These are phyloP conservation scores for Tipula unca DNA, from an alignment of 2,888 invertebrate genomes.

Conservation along the genomic window DNA sequence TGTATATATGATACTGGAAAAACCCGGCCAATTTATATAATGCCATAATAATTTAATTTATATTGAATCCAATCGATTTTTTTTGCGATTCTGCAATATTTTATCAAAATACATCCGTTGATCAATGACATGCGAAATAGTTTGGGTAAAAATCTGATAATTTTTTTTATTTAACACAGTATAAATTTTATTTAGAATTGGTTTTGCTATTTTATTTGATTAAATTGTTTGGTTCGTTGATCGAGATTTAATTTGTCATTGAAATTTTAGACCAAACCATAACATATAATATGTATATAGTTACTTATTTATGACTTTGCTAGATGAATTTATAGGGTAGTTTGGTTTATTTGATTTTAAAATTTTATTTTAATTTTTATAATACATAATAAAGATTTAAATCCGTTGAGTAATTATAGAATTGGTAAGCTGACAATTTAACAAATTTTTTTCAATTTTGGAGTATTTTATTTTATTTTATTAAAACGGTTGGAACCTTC, in stretches of 20 bases:
- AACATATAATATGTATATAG: not conserved
- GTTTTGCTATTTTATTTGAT: not conserved
- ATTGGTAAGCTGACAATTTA: too few relatives aligned
- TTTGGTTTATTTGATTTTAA: not conserved
- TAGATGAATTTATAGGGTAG: not conserved
- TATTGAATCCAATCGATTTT: not conserved
- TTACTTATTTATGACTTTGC: not conserved
- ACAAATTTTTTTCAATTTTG: too few relatives aligned
- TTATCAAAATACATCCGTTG: not conserved
- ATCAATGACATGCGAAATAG: not conserved
- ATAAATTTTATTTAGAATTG: not conserved
- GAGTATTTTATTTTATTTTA: too few relatives aligned
- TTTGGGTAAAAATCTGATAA: not conserved
- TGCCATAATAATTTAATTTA: not conserved
- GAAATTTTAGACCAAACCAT: not conserved
- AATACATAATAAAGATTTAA: not conserved
- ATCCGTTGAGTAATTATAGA: too few relatives aligned
- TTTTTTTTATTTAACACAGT: not conserved
- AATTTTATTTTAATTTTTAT: not conserved
- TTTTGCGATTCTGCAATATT: not conserved
- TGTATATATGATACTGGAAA: not conserved
- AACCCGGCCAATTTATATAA: not conserved
- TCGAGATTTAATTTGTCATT: not conserved
- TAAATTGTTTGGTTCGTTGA: not conserved
- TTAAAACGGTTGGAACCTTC: too few relatives aligned